phyloP scores from a whole-genome alignment of 2,888 invertebrate genomes.

The Thelaira solivaga region DNA sequence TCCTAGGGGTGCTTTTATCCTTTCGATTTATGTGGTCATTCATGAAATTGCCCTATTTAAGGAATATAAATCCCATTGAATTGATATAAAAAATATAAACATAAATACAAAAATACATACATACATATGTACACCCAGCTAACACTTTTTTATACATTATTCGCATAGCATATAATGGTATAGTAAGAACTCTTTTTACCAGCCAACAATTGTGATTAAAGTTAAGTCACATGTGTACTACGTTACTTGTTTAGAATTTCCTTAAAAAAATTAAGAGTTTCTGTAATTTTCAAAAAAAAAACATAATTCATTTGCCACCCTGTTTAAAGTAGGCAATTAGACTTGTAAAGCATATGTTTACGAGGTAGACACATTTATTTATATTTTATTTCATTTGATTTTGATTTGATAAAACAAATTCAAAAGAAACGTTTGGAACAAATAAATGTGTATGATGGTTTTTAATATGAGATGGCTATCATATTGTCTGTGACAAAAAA shows the following conservation, averaged over 20 bases:
- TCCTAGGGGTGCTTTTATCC: slow-evolving; percentile 60
- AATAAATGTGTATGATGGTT: background rate
- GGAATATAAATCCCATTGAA: slow-evolving; percentile 36
- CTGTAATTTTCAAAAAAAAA: too few relatives aligned
- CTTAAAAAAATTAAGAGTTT: too few relatives aligned
- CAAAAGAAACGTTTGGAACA: background rate
- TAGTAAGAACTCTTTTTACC: too few relatives aligned
- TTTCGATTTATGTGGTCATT: slow-evolving; percentile 63
- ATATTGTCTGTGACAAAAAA: background rate
- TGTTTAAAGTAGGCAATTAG: too few relatives aligned
- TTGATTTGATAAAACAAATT: slow-evolving; percentile 31
- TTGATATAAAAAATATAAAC: slow-evolving; percentile 4
- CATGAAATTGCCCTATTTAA: slow-evolving; percentile 63
- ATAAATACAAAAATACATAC: background rate
- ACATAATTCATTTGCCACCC: too few relatives aligned
- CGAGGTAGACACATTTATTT: too few relatives aligned
- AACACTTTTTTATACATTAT: too few relatives aligned
- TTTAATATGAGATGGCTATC: slow-evolving; percentile 1
- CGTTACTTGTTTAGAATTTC: too few relatives aligned
- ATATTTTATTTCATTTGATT: slow-evolving; percentile 37
- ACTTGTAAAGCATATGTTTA: too few relatives aligned
- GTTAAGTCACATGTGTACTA: too few relatives aligned
- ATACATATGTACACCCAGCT: background rate
- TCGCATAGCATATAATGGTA: too few relatives aligned
- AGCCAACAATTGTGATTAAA: too few relatives aligned